Evolutionary conservation across 2,113 vertebrate species (phyloP).

Genomic region (Tragelaphus strepsiceros): DNA sequence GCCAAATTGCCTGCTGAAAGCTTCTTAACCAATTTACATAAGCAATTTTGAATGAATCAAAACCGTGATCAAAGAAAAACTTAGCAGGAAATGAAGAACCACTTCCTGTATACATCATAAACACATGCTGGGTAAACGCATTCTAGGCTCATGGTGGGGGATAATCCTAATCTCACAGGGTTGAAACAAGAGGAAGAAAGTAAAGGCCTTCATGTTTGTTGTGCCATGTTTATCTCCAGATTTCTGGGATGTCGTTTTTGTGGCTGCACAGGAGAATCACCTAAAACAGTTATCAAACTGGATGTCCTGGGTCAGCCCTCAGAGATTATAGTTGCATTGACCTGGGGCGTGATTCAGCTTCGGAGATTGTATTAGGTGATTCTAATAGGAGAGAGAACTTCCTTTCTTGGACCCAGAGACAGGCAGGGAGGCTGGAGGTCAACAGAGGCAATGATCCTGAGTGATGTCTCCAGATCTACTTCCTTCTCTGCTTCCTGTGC

Average conservation of each 20-base stretch:
- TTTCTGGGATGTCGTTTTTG: neutral
- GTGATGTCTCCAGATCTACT: neutral
- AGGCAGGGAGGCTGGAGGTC: neutral
- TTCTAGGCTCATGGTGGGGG: neutral
- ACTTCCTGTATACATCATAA: neutral
- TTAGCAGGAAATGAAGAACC: constrained; percentile 31
- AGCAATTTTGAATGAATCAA: constrained; percentile 51
- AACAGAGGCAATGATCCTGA: neutral
- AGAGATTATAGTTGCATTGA: neutral
- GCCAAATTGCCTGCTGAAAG: constrained; percentile 57
- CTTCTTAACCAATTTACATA: constrained; percentile 52
- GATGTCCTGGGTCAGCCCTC: neutral
- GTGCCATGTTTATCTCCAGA: neutral
- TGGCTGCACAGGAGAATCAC: neutral
- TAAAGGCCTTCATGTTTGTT: neutral
- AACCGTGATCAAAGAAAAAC: constrained; percentile 53
- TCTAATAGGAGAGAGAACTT: neutral
- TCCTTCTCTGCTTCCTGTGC: constrained; percentile 47
- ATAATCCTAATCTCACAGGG: neutral
- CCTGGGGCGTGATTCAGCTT: neutral
- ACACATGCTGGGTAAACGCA: neutral
- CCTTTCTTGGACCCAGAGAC: neutral
- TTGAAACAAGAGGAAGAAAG: neutral
- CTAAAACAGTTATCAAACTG: neutral
- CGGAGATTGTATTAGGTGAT: neutral